Evolutionary conservation across 1,140 invertebrate genomes (phyloP).

Genomic region (Drosophila nigromelanica): DNA sequence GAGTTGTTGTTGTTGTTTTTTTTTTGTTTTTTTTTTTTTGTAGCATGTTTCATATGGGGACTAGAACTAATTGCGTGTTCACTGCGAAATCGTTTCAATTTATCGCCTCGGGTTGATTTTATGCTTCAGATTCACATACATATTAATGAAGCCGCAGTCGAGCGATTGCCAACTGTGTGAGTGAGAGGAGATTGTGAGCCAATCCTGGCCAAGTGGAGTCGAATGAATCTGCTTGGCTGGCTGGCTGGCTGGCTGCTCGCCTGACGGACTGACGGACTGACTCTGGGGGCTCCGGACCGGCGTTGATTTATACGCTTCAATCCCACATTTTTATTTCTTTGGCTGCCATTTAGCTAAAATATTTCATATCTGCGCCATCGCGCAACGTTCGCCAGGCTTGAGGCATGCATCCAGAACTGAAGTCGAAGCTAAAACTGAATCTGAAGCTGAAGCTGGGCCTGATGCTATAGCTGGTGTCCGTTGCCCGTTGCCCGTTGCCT

Average conservation of each 20-base stretch:
- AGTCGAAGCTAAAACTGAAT: slow-evolving; percentile 33
- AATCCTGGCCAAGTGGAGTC: background rate
- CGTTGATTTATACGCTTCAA: slow-evolving; percentile 84
- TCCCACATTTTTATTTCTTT: slow-evolving; percentile 82
- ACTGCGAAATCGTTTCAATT: slow-evolving; percentile 77
- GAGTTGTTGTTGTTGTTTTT: slow-evolving; percentile 37
- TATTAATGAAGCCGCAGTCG: slow-evolving; percentile 60
- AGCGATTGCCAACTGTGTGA: slow-evolving; percentile 7
- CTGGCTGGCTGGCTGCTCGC: slow-evolving; percentile 5
- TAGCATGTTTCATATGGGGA: slow-evolving; percentile 29
- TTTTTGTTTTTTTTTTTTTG: slow-evolving; percentile 25
- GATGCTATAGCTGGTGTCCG: background rate
- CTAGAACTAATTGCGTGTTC: slow-evolving; percentile 78
- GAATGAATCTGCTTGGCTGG: slow-evolving; percentile 1
- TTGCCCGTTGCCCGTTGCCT: slow-evolving; percentile 31
- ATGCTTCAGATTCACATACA: slow-evolving; percentile 64
- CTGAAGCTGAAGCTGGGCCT: slow-evolving; percentile 28
- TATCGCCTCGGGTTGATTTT: slow-evolving; percentile 75
- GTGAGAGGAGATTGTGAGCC: slow-evolving; percentile 14
- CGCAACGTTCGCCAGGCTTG: slow-evolving; percentile 50
- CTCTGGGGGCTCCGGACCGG: slow-evolving; percentile 21
- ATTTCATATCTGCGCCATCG: slow-evolving; percentile 80
- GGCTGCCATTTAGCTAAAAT: slow-evolving; percentile 83
- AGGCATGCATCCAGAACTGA: slow-evolving; percentile 28
- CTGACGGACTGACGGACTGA: slow-evolving; percentile 14